Percentiles rank a stretch among this genome's conserved stretches.
phyloP scores from a whole-genome alignment of 2,888 invertebrate species.

The Rugalucina vietnamica region DNA sequence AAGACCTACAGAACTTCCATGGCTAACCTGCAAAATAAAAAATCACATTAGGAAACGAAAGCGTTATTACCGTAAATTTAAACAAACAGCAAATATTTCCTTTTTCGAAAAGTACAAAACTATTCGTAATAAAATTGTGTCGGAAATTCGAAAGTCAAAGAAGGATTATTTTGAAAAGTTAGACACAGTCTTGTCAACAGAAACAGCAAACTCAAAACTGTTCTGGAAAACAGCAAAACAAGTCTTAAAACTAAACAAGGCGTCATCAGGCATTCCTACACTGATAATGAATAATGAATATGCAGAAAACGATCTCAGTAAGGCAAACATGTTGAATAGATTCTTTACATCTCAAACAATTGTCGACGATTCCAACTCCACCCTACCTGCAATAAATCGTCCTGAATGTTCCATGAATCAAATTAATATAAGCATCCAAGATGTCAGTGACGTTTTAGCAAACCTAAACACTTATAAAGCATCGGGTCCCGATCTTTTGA shows the following conservation, averaged over 20 bases:
- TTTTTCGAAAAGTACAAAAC: not conserved
- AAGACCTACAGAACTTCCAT: not conserved
- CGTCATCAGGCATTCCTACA: not conserved
- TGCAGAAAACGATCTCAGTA: not conserved
- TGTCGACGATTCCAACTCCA: not conserved
- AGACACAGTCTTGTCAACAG: not conserved
- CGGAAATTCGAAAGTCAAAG: not conserved
- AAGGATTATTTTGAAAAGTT: not conserved
- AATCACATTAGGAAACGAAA: not conserved
- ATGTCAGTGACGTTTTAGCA: not conserved
- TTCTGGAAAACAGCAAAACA: constrained; percentile 19
- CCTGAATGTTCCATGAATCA: not conserved
- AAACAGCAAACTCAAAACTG: not conserved
- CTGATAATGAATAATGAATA: not conserved
- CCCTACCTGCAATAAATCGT: not conserved
- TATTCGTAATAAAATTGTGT: not conserved
- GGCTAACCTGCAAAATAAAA: not conserved
- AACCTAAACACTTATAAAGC: not conserved
- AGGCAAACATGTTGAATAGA: not conserved
- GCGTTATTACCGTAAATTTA: not conserved
- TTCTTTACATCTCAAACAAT: not conserved
- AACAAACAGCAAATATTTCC: not conserved
- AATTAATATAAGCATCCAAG: not conserved
- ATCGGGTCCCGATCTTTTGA: constrained; percentile 10
- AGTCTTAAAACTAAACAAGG: not conserved